Base-by-base conservation (phyloP, 2,113 vertebrate genomes). In the Chionis minor region DNA sequence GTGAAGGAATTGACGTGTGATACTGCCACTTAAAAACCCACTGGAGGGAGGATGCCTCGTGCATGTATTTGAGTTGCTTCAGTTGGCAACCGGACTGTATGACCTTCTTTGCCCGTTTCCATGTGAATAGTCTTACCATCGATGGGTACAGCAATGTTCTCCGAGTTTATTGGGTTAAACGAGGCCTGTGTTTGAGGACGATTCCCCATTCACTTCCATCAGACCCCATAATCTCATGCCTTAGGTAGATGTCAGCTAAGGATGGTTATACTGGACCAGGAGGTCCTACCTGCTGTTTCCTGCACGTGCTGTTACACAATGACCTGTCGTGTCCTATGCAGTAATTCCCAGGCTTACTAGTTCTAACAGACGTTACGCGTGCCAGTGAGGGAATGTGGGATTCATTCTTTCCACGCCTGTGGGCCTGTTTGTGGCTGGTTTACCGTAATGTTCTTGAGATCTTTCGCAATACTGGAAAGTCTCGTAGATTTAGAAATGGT, bases 391-490 rank as follows among this genome's bases (percentile, higher is more conserved):
- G 27, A 59, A 24, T 4, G 65, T 7, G n/a, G 56, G 23, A 38
- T 5, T 95, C 77, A 19, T 81, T 55, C 83, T 47, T 80, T 58
- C 72, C 71, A 1, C 1, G 10, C 90, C 70, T 85, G 5, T 49
- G 78, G 78, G 56, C 47, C 56, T 63, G 23, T 83, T 81, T 54
- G 65, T 42, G 38, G 38, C 70, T 2, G 0, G 61, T 84, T 58
- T 90, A 18, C 51, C 55, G 54, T 49, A 5, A 21, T 65, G 56
- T 12, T 35, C 71, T 59, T n/a, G n/a, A 55, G 14, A 27, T 40
- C 73, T 96, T 90, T 58, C 73, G 67, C 73, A 91, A 78, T 30
- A 32, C 32, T 94, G 83, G 83, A 38, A 88, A 81, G 14, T 54
- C 58, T 80, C 45, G 26, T 17, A 20, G 78, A 26, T 78, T 66